phyloP scores from a whole-genome alignment of 2,113 vertebrate species.

The Hyperoodon ampullatus region DNA sequence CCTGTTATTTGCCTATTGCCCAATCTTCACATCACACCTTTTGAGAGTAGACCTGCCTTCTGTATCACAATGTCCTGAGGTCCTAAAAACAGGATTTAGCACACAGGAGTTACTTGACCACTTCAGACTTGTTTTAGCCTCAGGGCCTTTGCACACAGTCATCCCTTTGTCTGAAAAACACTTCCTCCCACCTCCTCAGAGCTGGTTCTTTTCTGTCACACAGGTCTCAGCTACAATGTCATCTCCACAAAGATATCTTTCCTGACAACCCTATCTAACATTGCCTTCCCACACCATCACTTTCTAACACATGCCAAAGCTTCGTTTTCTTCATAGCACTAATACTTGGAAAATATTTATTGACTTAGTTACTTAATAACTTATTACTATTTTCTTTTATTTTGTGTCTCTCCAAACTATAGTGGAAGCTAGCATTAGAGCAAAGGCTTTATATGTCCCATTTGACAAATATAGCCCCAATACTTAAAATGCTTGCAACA shows the following conservation, averaged over 20 bases:
- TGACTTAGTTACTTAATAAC: not conserved
- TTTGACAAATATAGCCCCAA: not conserved
- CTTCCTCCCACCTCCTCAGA: not conserved
- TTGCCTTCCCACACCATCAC: not conserved
- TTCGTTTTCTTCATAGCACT: not conserved
- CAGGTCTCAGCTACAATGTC: not conserved
- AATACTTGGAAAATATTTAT: not conserved
- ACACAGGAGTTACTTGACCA: not conserved
- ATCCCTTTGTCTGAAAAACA: not conserved
- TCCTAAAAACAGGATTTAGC: not conserved
- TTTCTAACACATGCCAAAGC: not conserved
- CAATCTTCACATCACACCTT: not conserved
- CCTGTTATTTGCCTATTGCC: not conserved
- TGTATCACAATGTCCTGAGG: not conserved
- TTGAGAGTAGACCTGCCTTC: not conserved
- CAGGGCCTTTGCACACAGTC: not conserved
- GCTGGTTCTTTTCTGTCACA: not conserved
- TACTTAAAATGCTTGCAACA: not conserved
- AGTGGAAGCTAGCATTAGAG: not conserved
- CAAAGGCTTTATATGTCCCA: not conserved
- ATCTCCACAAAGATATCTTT: not conserved
- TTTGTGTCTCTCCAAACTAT: not conserved
- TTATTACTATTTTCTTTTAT: not conserved
- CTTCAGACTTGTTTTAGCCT: not conserved
- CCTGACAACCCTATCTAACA: not conserved